These are phyloP conservation scores for Sternarchorhynchus goeldii DNA, from an alignment of 2,797 vertebrate genomes.

Conservation along the genomic window DNA sequence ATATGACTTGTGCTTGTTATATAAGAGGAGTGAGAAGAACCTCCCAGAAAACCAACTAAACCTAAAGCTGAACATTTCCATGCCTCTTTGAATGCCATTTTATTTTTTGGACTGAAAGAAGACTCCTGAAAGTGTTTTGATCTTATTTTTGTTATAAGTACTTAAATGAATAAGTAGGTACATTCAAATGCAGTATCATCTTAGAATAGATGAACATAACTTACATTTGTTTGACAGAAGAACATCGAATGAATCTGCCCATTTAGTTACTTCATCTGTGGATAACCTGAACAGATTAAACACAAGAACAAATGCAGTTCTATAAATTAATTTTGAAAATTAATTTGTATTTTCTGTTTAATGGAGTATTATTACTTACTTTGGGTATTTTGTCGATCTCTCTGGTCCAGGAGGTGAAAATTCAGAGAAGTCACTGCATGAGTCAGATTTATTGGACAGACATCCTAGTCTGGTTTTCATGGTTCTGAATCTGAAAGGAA, in stretches of 20 bases:
- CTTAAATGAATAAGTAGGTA: no score
- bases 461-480: constrained; percentile 98
- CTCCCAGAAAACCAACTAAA: background rate
- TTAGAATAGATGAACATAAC: constrained; percentile 52
- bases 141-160: background rate
- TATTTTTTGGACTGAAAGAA: background rate
- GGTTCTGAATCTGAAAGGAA: constrained; percentile 78
- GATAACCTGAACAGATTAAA: constrained; percentile 78
- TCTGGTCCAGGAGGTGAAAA: constrained; percentile 82
- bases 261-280: constrained; percentile 89
- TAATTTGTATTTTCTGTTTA: no score
- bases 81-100: no score
- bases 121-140: background rate
- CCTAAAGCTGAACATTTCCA: background rate
- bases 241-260: constrained; percentile 92
- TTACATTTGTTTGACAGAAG: constrained; percentile 95
- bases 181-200: background rate
- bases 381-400: constrained; percentile 73
- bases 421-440: constrained; percentile 93
- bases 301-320: background rate
- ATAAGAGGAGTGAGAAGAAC: constrained; percentile 45
- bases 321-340: no score
- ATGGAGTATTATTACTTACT: constrained; percentile 66
- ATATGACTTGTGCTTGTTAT: constrained; percentile 50
- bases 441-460: constrained; percentile 96